These are phyloP conservation scores for Meteorus colon DNA, from an alignment of 2,888 invertebrate species.

Conservation along the genomic window DNA sequence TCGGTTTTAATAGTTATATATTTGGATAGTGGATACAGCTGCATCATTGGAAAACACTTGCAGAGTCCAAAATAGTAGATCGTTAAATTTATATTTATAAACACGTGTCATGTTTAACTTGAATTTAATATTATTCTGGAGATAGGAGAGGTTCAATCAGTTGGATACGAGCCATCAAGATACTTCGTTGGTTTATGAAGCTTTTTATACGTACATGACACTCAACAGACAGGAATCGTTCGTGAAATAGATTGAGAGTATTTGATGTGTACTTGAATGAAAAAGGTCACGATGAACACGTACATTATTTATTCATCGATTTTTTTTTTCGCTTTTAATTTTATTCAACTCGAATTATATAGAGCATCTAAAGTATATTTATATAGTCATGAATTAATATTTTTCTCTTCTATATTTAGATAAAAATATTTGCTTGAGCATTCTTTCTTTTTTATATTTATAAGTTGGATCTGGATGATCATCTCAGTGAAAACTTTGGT, in stretches of 20 bases:
- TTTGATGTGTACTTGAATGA: slow-evolving; percentile 18
- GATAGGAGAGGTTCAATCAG: slow-evolving; percentile 37
- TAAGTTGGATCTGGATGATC: no score
- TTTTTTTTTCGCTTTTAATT: not conserved
- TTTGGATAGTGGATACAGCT: not conserved
- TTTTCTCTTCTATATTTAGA: not conserved
- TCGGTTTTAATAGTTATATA: not conserved
- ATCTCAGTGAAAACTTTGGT: no score
- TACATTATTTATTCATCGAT: not conserved
- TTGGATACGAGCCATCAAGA: slow-evolving; percentile 41
- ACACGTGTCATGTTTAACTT: slow-evolving; percentile 34
- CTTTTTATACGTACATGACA: slow-evolving; percentile 3
- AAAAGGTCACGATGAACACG: slow-evolving; percentile 23
- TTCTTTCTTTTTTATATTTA: no score
- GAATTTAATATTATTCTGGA: slow-evolving; percentile 16
- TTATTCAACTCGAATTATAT: not conserved
- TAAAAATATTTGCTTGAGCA: no score
- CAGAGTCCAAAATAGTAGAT: not conserved
- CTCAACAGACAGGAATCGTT: slow-evolving; percentile 19
- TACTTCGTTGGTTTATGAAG: slow-evolving; percentile 32
- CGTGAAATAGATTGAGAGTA: slow-evolving; percentile 30
- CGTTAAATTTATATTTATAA: slow-evolving; percentile 36
- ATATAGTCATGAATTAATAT: not conserved
- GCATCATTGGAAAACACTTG: not conserved
- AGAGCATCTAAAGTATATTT: not conserved